Conservation (phyloP, 2,888 invertebrate genomes). For the Eueremaeus valkanovi region DNA sequence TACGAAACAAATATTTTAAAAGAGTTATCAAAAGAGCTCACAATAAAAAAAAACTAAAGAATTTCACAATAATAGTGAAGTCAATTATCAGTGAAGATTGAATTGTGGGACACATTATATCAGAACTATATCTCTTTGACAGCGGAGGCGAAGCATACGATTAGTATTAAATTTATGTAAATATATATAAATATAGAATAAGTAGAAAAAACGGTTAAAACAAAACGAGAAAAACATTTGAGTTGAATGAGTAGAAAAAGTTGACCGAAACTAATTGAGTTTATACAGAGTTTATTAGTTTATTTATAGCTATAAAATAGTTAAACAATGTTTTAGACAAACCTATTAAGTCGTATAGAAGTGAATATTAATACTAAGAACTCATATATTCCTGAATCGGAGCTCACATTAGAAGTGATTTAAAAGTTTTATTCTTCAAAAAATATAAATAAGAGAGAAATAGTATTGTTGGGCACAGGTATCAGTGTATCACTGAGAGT, state of each 20-base stretch:
- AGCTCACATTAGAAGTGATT: no score
- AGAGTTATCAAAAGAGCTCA: neutral
- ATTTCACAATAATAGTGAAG: neutral
- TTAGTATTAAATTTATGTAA: neutral
- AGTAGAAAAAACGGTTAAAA: no score
- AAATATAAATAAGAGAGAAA: no score
- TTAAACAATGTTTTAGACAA: neutral
- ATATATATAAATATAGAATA: neutral
- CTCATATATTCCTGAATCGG: no score
- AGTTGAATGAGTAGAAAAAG: no score
- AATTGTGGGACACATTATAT: neutral
- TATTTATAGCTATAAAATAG: neutral
- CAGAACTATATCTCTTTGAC: neutral
- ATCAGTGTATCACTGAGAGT: neutral
- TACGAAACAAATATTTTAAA: neutral
- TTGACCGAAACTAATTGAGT: neutral
- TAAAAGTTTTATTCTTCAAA: neutral
- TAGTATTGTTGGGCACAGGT: neutral
- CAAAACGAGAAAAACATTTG: no score
- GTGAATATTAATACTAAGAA: no score
- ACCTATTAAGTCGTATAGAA: no score
- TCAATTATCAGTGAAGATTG: neutral
- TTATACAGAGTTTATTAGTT: neutral
- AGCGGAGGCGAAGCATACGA: neutral
- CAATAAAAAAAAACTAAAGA: neutral